phyloP scores from a whole-genome alignment of 2,113 vertebrate genomes.

The Notarius lentiginosus region DNA sequence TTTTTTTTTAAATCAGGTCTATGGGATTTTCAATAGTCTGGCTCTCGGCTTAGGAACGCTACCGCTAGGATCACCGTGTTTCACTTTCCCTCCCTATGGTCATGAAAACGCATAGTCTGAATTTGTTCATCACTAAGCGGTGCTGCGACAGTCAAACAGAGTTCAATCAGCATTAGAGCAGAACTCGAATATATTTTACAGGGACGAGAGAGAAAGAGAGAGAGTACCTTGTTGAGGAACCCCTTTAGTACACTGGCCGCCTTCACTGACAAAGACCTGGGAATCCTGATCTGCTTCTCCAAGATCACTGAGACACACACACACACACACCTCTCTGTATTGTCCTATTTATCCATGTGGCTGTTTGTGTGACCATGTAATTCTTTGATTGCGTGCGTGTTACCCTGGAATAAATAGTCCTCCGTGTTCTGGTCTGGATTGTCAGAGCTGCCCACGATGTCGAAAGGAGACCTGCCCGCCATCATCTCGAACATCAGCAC shows the following conservation, averaged over 20 bases:
- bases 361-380: not conserved
- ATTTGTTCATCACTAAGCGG: not conserved
- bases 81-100: not conserved
- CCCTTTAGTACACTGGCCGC: slow-evolving; percentile 97
- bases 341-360: not conserved
- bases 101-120: not conserved
- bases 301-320: slow-evolving; percentile 85
- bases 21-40: too few relatives aligned
- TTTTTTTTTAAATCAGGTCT: too few relatives aligned
- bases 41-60: too few relatives aligned
- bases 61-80: too few relatives aligned
- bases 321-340: not conserved
- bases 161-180: not conserved
- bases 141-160: not conserved
- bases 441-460: slow-evolving; percentile 96
- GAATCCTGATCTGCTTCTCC: slow-evolving; percentile 98
- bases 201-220: not conserved
- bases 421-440: slow-evolving; percentile 99
- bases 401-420: slow-evolving; percentile 99
- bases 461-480: slow-evolving; percentile 95
- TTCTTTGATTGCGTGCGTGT: not conserved
- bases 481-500: slow-evolving; percentile 99
- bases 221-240: slow-evolving; percentile 94
- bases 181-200: not conserved
- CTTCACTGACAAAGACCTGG: slow-evolving; percentile 96